A percentile compares a stretch with the other conserved stretches of the same genome.
Conservation (phyloP, 2,797 vertebrate genomes). For the Cyclopterus lumpus region DNA sequence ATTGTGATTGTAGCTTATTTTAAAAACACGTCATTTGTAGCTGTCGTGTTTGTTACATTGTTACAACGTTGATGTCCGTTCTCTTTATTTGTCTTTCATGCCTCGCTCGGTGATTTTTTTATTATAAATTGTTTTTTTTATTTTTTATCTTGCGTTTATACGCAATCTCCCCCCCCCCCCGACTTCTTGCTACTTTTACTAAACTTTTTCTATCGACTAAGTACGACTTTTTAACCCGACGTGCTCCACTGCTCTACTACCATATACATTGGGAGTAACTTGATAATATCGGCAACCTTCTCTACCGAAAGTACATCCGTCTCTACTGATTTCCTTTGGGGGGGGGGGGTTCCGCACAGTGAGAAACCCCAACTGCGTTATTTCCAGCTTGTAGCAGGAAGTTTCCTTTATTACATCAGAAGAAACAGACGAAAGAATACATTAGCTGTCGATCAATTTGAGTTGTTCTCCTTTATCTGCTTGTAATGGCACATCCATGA, state of each 20-base stretch:
- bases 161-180: too few species aligned
- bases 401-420: slow-evolving; percentile 38
- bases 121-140: neutral
- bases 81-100: neutral
- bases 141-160: too few species aligned
- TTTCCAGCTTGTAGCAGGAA: slow-evolving; percentile 42
- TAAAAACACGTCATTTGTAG: neutral
- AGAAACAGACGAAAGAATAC: neutral
- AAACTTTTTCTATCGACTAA: neutral
- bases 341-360: slow-evolving; percentile 71
- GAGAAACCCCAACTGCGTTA: slow-evolving; percentile 39
- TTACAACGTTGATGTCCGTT: neutral
- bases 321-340: slow-evolving; percentile 52
- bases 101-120: neutral
- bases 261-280: neutral
- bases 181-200: neutral
- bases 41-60: neutral
- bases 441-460: neutral
- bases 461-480: neutral
- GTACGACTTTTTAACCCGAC: neutral
- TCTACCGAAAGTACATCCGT: slow-evolving; percentile 4
- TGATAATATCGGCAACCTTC: too few species aligned
- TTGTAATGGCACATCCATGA: neutral
- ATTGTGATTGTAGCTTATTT: neutral
- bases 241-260: fast-evolving